Evolutionary conservation across 2,113 vertebrate genomes (phyloP).

Genomic region (Cephalopterus ornatus): DNA sequence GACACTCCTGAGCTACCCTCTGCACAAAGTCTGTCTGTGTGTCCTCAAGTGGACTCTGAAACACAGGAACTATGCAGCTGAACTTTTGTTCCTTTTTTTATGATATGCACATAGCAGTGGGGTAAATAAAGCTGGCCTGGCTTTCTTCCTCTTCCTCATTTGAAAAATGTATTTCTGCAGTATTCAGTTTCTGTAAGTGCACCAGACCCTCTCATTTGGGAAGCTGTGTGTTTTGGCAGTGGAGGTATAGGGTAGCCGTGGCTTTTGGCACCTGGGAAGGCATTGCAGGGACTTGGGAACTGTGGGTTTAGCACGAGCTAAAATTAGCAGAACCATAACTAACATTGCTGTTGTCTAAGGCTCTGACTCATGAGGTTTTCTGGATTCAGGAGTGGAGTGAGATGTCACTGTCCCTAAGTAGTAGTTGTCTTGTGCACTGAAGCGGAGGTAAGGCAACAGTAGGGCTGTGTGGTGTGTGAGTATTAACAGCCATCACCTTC

Average conservation of each 20-base stretch:
- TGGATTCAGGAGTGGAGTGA: background rate
- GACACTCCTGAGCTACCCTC: background rate
- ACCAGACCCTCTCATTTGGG: background rate
- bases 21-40: background rate
- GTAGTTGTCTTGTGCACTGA: background rate
- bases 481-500: background rate
- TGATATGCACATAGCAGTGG: background rate
- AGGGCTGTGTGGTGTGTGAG: background rate
- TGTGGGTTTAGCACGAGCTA: background rate
- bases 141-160: background rate
- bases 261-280: slow-evolving; percentile 23
- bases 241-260: background rate
- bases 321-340: slow-evolving; percentile 38
- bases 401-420: background rate
- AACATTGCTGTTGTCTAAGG: background rate
- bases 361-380: background rate
- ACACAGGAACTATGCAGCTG: background rate
- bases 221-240: background rate
- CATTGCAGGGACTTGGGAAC: background rate
- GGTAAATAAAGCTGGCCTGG: background rate
- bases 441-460: background rate
- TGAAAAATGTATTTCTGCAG: background rate
- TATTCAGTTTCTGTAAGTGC: background rate
- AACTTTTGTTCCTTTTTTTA: background rate
- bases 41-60: background rate